Evolutionary conservation across 2,113 vertebrate genomes (phyloP).

Genomic region (Lepus americanus): DNA sequence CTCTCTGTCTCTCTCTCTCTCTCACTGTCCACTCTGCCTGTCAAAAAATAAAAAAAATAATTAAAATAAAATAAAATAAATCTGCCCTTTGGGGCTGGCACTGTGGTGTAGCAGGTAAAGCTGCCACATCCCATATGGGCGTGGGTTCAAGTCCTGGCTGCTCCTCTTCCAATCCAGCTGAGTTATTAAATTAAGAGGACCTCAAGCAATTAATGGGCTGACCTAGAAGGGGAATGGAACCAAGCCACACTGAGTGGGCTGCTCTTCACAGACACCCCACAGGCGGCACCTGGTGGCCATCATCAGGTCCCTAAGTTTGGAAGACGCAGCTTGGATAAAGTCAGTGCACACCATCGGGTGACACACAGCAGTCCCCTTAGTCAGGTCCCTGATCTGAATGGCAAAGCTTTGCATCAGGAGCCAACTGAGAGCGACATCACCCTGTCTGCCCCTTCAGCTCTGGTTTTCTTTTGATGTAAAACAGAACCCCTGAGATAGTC

Average conservation of each 20-base stretch:
- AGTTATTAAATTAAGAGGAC: constrained; percentile 28
- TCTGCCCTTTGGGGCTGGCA: no score
- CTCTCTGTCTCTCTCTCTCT: no score
- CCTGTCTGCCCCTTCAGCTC: background rate
- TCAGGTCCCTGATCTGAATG: background rate
- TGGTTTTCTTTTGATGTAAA: background rate
- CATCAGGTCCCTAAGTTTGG: background rate
- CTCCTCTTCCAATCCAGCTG: constrained; percentile 33
- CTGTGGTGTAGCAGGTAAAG: no score
- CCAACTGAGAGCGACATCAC: background rate
- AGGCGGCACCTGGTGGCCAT: background rate
- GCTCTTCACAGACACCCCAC: background rate
- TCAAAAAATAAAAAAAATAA: no score
- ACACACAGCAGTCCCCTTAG: background rate
- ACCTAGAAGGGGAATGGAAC: background rate
- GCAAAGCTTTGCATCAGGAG: background rate
- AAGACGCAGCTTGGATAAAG: background rate
- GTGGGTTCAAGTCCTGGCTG: no score
- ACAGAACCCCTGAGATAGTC: background rate
- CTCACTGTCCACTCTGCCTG: no score
- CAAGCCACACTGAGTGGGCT: background rate
- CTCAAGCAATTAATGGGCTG: background rate
- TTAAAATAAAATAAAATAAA: no score
- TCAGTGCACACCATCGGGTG: background rate
- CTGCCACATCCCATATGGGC: no score